Evolutionary conservation across 2,797 vertebrate species (phyloP).

Genomic region (Mustela erminea): DNA sequence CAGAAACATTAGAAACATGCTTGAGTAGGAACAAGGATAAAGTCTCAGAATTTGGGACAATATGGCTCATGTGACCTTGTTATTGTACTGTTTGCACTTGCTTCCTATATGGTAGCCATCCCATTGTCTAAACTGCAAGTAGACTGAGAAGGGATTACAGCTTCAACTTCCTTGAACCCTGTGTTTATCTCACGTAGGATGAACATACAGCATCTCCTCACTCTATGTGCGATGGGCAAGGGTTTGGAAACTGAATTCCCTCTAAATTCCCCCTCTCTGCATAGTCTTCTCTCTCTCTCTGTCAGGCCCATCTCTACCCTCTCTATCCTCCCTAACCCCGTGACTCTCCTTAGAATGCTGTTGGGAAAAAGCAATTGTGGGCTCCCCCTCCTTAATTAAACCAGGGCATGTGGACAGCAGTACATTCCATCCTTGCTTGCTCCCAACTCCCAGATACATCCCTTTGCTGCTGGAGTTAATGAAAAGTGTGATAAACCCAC

Average conservation of each 20-base stretch:
- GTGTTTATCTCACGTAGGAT: background rate
- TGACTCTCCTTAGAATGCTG: background rate
- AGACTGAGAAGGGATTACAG: background rate
- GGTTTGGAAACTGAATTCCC: too few species aligned
- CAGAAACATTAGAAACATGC: background rate
- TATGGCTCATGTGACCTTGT: background rate
- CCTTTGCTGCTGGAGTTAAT: conserved; percentile 65
- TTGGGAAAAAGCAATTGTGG: background rate
- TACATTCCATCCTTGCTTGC: background rate
- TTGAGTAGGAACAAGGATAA: background rate
- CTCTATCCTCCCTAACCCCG: fast-evolving
- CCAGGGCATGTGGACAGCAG: background rate
- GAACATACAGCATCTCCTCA: background rate
- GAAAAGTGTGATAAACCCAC: conserved; percentile 74
- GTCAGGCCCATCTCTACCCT: background rate
- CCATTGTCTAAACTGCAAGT: background rate
- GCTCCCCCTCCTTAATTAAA: conserved; percentile 7
- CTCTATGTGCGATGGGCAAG: background rate
- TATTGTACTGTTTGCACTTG: background rate
- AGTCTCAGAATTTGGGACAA: background rate
- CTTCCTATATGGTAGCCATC: fast-evolving
- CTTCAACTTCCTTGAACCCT: background rate
- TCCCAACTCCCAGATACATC: background rate
- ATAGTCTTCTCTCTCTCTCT: background rate
- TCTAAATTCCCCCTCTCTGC: background rate